Percentiles rank a stretch among this genome's conserved stretches.
Conservation (phyloP, 2,888 invertebrate genomes). For the Galerucella nymphaeae region DNA sequence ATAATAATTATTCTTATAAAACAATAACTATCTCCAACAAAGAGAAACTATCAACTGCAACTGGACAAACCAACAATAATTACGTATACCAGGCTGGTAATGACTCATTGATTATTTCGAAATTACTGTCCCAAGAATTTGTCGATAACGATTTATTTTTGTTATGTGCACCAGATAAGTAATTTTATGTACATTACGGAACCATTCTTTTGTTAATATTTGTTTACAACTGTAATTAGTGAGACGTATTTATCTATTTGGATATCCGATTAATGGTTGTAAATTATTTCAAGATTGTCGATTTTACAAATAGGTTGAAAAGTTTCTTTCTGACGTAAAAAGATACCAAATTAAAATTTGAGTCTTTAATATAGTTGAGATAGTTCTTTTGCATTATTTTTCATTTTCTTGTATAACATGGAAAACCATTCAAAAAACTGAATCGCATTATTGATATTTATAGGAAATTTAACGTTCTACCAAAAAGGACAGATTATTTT, state of each 20-base stretch:
- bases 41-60: constrained; percentile 23
- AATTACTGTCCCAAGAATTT: constrained; percentile 30
- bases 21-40: constrained; percentile 20
- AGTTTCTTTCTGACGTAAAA: neutral
- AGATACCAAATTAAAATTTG: too few relatives aligned
- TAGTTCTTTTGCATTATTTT: too few relatives aligned
- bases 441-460: too few relatives aligned
- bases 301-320: too few relatives aligned
- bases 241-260: neutral
- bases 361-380: too few relatives aligned
- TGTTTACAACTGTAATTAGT: constrained; percentile 5
- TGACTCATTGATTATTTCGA: constrained; percentile 33
- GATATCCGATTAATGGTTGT: neutral
- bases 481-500: too few relatives aligned
- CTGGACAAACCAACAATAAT: constrained; percentile 7
- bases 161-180: constrained; percentile 28
- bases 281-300: neutral
- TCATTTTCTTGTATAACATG: too few relatives aligned
- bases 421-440: too few relatives aligned
- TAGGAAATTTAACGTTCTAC: too few relatives aligned
- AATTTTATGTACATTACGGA: constrained; percentile 28
- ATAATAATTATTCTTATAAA: constrained; percentile 2
- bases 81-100: constrained; percentile 9
- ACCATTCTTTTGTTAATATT: constrained; percentile 19
- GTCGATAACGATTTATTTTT: constrained; percentile 30